Evolutionary conservation across 2,888 invertebrate genomes (phyloP).

Genomic region (Caenorhabditis virilis): DNA sequence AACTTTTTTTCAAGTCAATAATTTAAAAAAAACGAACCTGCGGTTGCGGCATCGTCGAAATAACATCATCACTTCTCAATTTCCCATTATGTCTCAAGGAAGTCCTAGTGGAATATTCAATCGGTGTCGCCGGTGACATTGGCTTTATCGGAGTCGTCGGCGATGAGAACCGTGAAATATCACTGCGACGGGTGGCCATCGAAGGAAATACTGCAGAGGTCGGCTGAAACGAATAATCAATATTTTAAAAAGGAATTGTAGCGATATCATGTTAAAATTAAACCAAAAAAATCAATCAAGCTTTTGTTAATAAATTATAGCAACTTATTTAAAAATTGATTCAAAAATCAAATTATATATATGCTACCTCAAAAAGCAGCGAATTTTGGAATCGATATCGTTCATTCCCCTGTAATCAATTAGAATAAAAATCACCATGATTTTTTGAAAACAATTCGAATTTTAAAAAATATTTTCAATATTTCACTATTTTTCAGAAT

Average conservation of each 20-base stretch:
- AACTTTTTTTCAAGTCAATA: neutral
- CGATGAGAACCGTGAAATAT: conserved; percentile 45
- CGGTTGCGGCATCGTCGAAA: conserved; percentile 3
- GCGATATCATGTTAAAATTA: too few relatives aligned
- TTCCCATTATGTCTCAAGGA: neutral
- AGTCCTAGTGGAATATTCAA: neutral
- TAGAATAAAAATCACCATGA: too few relatives aligned
- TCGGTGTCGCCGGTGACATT: conserved; percentile 17
- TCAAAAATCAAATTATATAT: conserved; percentile 3
- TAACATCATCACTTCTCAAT: neutral
- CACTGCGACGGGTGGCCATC: conserved; percentile 29
- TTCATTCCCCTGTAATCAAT: conserved; percentile 41
- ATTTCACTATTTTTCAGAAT: too few relatives aligned
- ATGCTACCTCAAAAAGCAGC: conserved; percentile 34
- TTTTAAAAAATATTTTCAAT: too few relatives aligned
- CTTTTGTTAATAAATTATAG: neutral
- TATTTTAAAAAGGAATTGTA: too few relatives aligned
- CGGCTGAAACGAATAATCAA: too few relatives aligned
- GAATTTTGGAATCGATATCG: conserved; percentile 32
- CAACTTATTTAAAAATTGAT: conserved; percentile 1
- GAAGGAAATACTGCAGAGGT: conserved; percentile 31
- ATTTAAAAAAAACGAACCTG: conserved; percentile 18
- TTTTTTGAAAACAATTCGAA: too few relatives aligned
- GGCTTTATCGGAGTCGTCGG: conserved; percentile 65
- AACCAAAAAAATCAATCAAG: conserved; percentile 3